A percentile compares a stretch with the other conserved stretches of the same genome.
phyloP scores from a whole-genome alignment of 2,113 vertebrate genomes.

The Cryptotis parvus region DNA sequence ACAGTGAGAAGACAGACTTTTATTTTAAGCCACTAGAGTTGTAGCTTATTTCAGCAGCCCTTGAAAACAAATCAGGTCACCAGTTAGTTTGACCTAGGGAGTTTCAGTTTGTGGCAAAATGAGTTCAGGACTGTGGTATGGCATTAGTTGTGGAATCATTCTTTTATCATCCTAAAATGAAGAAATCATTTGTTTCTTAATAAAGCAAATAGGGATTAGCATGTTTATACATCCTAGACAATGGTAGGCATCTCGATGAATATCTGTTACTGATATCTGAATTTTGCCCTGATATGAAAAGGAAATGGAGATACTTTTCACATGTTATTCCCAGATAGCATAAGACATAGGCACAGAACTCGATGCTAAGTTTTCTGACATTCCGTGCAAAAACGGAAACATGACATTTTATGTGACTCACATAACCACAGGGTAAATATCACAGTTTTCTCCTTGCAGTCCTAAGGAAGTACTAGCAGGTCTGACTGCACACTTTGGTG shows the following conservation, averaged over 20 bases:
- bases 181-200: not conserved
- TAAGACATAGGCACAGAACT: not conserved
- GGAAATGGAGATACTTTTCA: not conserved
- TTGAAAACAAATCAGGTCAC: not conserved
- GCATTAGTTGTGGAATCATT: not conserved
- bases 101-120: not conserved
- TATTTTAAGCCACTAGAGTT: not conserved
- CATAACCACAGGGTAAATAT: not conserved
- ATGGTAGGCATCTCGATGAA: not conserved
- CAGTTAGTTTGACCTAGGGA: not conserved
- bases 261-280: not conserved
- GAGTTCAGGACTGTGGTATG: not conserved
- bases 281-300: slow-evolving; percentile 4
- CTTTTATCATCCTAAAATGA: slow-evolving; percentile 26
- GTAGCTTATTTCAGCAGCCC: not conserved
- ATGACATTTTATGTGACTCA: slow-evolving; percentile 19
- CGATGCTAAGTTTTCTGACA: not conserved
- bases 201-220: not conserved
- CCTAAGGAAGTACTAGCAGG: not conserved
- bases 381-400: slow-evolving; percentile 26
- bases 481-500: not conserved
- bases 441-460: not conserved
- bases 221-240: not conserved
- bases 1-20: not conserved
- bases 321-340: not conserved